Evolutionary conservation across 1,140 invertebrate genomes (phyloP).

Genomic region (Lepidurus couesii): DNA sequence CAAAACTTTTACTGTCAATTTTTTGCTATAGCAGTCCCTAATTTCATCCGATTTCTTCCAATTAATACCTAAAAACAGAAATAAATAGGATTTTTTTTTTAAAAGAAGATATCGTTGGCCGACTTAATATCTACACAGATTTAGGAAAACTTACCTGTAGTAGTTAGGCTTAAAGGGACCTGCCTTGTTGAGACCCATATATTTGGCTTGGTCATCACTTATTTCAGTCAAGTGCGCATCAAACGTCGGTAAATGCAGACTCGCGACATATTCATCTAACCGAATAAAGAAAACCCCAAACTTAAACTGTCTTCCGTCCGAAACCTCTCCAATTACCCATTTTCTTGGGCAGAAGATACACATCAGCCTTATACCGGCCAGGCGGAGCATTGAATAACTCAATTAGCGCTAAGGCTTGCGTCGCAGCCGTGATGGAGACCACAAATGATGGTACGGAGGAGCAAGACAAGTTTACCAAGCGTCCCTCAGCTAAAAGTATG

Average conservation of each 20-base stretch:
- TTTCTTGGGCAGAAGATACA: slow-evolving; percentile 95
- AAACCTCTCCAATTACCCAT: slow-evolving; percentile 62
- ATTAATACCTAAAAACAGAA: not conserved
- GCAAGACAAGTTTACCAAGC: slow-evolving; percentile 91
- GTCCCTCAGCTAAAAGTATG: slow-evolving; percentile 87
- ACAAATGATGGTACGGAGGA: slow-evolving; percentile 96
- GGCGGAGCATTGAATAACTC: slow-evolving; percentile 92
- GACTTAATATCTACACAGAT: not conserved
- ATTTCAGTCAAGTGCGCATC: slow-evolving; percentile 95
- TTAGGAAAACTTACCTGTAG: slow-evolving; percentile 65
- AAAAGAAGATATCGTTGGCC: not conserved
- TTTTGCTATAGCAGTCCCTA: not conserved
- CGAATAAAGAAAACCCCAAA: slow-evolving; percentile 37
- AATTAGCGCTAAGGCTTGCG: slow-evolving; percentile 90
- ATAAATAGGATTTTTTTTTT: not conserved
- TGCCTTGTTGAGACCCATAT: slow-evolving; percentile 93
- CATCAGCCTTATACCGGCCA: slow-evolving; percentile 92
- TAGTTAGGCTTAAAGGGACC: slow-evolving; percentile 98
- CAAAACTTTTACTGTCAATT: not conserved
- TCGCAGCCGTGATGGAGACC: slow-evolving; percentile 89
- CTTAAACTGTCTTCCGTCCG: slow-evolving; percentile 18
- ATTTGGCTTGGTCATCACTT: slow-evolving; percentile 94
- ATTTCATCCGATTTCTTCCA: not conserved
- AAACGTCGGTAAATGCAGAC: slow-evolving; percentile 89
- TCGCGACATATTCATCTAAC: slow-evolving; percentile 93